Percentiles rank a stretch among this genome's conserved stretches.
These are phyloP conservation scores for Phrynosoma platyrhinos DNA, from an alignment of 2,113 vertebrate species.

Conservation along the genomic window DNA sequence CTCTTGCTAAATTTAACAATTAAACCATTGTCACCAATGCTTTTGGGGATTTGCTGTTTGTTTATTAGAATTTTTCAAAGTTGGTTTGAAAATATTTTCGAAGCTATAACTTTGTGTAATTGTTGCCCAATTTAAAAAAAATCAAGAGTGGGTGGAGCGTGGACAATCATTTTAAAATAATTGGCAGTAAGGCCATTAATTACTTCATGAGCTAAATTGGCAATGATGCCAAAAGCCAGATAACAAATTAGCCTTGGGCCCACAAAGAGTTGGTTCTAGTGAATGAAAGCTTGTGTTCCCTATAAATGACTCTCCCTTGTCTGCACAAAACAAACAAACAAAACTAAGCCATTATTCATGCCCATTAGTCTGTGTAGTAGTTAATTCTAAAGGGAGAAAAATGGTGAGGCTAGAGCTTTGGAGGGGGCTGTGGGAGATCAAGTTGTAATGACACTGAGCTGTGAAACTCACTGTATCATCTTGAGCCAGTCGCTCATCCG, in stretches of 20 bases:
- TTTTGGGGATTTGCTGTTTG: constrained; percentile 64
- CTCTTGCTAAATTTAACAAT: not conserved
- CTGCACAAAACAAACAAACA: not conserved
- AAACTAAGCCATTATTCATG: not conserved
- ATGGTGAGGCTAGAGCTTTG: not conserved
- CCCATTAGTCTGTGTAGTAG: not conserved
- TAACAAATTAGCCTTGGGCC: constrained; percentile 56
- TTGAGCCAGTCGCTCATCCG: not conserved
- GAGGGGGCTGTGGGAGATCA: not conserved
- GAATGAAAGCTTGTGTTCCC: not conserved
- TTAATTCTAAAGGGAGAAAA: not conserved
- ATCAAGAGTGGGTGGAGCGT: not conserved
- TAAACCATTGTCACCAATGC: constrained; percentile 37
- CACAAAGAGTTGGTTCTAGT: constrained; percentile 46
- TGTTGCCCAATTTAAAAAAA: not conserved
- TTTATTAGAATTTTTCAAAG: too few relatives aligned
- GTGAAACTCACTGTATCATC: not conserved
- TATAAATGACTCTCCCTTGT: not conserved
- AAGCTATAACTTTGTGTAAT: not conserved
- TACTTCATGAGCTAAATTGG: constrained; percentile 13
- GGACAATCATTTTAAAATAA: constrained; percentile 2
- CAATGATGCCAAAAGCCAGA: too few relatives aligned
- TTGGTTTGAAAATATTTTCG: not conserved
- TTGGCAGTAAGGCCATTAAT: constrained; percentile 50
- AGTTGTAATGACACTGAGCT: not conserved